Conservation (phyloP, 1,140 invertebrate genomes). For the Leptinotarsa undecemlineata region DNA sequence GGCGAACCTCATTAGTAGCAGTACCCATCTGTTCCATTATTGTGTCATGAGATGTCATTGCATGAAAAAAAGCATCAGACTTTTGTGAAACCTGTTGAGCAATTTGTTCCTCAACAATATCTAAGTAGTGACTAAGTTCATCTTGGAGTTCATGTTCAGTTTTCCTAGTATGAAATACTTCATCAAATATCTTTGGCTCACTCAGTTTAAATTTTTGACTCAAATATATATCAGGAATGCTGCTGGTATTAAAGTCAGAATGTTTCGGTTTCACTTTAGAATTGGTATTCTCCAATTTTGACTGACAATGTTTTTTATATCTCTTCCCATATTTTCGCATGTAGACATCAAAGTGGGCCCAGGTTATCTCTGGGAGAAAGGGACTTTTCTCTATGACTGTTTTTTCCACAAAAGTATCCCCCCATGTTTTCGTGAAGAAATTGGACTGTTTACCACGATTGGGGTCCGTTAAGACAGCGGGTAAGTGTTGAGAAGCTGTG, state of each 20-base stretch:
- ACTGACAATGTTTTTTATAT: conserved; percentile 62
- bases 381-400: conserved; percentile 74
- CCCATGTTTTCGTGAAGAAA: conserved; percentile 98
- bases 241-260: conserved; percentile 48
- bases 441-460: conserved; percentile 85
- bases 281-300: conserved; percentile 53
- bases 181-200: conserved; percentile 80
- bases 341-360: conserved; percentile 86
- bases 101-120: conserved; percentile 94
- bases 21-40: conserved; percentile 86
- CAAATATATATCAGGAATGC: conserved; percentile 87
- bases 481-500: conserved; percentile 89
- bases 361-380: conserved; percentile 82
- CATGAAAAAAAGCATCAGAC: conserved; percentile 95
- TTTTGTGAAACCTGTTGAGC: conserved; percentile 94
- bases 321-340: conserved; percentile 74
- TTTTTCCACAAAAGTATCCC: conserved; percentile 89
- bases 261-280: conserved; percentile 20
- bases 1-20: conserved; percentile 79
- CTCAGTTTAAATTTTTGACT: conserved; percentile 80
- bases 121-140: conserved; percentile 89
- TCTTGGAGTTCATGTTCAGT: conserved; percentile 61
- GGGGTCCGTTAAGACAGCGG: conserved; percentile 95
- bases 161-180: conserved; percentile 64
- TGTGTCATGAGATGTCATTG: conserved; percentile 94